Conservation (phyloP, 2,888 invertebrate genomes). For the Dimorphilus gyrociliatus region DNA sequence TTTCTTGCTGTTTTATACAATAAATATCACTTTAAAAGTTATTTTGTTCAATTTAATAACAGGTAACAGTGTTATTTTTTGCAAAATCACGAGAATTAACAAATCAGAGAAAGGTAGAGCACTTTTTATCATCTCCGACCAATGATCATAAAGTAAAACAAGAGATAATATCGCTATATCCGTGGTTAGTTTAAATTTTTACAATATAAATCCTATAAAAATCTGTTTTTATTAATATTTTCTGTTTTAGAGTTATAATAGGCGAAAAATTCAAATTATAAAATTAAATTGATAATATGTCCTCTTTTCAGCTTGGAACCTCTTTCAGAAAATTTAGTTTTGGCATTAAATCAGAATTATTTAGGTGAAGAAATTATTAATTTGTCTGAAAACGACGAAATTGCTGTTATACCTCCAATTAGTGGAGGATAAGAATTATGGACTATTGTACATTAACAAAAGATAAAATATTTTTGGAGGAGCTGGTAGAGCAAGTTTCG, state of each 20-base stretch:
- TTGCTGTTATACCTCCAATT: constrained; percentile 81
- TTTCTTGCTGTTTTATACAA: no score
- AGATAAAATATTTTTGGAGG: neutral
- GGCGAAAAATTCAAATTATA: neutral
- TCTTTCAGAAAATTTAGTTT: constrained; percentile 53
- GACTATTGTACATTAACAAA: constrained; percentile 1
- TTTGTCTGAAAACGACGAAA: constrained; percentile 51
- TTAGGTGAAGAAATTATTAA: constrained; percentile 42
- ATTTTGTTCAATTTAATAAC: no score
- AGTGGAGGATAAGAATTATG: constrained; percentile 58
- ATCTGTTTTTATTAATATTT: neutral
- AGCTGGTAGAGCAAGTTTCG: neutral
- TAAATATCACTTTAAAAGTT: no score
- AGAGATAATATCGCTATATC: constrained; percentile 8
- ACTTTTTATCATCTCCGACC: constrained; percentile 2
- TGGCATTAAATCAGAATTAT: constrained; percentile 70
- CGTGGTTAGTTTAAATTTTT: constrained; percentile 8
- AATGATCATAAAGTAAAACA: constrained; percentile 7
- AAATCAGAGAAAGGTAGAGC: constrained; percentile 38
- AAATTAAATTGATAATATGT: neutral
- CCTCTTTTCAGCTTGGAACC: constrained; percentile 41
- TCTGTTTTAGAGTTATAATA: neutral
- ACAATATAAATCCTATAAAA: neutral
- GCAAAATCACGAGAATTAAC: constrained; percentile 71
- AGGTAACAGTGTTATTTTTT: constrained; percentile 55